A percentile compares a stretch with the other conserved stretches of the same genome.
phyloP scores from a whole-genome alignment of 2,113 vertebrate genomes.

The Mormoops blainvillei region DNA sequence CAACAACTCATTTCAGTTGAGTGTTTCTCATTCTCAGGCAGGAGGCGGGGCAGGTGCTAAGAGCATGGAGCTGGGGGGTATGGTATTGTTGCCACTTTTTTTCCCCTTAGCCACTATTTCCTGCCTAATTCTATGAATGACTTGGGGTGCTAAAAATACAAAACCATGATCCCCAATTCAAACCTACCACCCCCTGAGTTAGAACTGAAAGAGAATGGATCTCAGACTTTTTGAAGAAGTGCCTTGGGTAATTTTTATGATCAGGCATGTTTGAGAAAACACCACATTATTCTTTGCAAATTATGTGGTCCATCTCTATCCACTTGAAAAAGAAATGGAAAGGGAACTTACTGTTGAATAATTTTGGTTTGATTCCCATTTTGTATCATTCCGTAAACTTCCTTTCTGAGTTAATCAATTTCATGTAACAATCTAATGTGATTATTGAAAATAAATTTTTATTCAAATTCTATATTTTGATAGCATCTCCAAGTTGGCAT shows the following conservation, averaged over 20 bases:
- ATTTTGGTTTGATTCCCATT: neutral
- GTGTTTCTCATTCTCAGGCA: too few species aligned
- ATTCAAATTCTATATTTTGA: neutral
- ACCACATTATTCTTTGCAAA: neutral
- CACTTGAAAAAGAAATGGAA: neutral
- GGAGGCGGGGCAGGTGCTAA: neutral
- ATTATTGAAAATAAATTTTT: neutral
- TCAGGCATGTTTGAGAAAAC: neutral
- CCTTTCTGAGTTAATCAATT: neutral
- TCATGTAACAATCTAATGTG: neutral
- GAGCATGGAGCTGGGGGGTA: neutral
- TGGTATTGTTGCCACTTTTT: neutral
- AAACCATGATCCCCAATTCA: neutral
- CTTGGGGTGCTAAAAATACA: neutral
- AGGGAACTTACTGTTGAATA: neutral
- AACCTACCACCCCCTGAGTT: neutral
- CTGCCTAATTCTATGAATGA: neutral
- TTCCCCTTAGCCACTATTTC: neutral
- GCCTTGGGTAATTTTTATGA: neutral
- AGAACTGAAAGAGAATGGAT: neutral
- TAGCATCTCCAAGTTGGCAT: neutral
- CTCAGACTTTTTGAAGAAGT: neutral
- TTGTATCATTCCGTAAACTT: neutral
- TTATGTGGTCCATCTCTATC: neutral
- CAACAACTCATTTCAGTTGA: too few species aligned